Percentiles rank a stretch among this genome's conserved stretches.
phyloP scores from a whole-genome alignment of 1,140 invertebrate species.

The Zaprionus inermis region DNA sequence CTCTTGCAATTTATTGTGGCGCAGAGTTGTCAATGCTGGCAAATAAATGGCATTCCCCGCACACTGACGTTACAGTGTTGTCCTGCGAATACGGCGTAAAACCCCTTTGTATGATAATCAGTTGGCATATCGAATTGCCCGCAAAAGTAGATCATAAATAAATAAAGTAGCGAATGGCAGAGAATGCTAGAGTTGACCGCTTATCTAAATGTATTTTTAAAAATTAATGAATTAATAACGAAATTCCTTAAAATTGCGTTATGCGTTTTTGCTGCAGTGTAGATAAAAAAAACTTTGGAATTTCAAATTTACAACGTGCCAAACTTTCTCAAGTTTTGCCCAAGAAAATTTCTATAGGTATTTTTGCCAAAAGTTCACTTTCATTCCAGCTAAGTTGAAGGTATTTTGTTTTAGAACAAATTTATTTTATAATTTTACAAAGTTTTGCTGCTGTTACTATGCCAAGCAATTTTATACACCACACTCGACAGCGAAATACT shows the following conservation, averaged over 20 bases:
- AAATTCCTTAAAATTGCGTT: no score
- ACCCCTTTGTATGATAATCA: constrained; percentile 69
- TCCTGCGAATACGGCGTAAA: constrained; percentile 25
- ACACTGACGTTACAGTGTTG: background rate
- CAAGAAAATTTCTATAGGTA: background rate
- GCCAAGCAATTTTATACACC: background rate
- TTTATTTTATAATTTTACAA: background rate
- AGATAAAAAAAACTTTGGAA: background rate
- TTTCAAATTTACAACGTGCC: constrained; percentile 4
- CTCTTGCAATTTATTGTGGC: constrained; percentile 62
- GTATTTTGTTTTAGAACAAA: constrained; percentile 4
- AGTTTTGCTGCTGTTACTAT: constrained; percentile 6
- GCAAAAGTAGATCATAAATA: constrained; percentile 3
- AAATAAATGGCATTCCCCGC: constrained; percentile 46
- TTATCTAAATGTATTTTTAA: no score
- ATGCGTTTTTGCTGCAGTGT: background rate
- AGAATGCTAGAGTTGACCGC: background rate
- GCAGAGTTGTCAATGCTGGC: constrained; percentile 59
- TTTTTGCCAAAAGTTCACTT: background rate
- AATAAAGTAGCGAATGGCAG: background rate
- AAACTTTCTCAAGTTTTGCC: constrained; percentile 6
- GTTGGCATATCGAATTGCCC: constrained; percentile 3
- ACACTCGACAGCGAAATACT: background rate
- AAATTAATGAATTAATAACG: no score
- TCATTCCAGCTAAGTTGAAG: constrained; percentile 9